These are phyloP conservation scores for Laupala kohalensis DNA, from an alignment of 1,140 invertebrate species.

Conservation along the genomic window DNA sequence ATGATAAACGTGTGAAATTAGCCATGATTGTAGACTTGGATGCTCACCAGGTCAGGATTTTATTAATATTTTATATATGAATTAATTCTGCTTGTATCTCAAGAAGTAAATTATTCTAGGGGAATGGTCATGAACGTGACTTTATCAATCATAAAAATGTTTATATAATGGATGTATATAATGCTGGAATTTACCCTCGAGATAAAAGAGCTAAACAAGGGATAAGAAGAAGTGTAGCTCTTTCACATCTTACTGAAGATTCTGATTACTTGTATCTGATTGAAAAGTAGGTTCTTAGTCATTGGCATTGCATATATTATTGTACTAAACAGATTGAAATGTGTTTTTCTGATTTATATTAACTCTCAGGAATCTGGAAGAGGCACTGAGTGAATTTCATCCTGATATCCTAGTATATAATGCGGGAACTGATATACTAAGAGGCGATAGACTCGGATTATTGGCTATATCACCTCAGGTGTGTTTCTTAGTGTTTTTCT, in stretches of 20 bases:
- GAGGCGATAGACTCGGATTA: conserved; percentile 60
- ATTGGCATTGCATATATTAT: not conserved
- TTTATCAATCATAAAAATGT: conserved; percentile 57
- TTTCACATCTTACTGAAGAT: conserved; percentile 51
- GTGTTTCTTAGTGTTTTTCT: conserved; percentile 22
- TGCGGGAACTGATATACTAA: conserved; percentile 73
- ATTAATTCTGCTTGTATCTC: not conserved
- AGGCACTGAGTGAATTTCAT: conserved; percentile 54
- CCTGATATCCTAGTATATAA: conserved; percentile 76
- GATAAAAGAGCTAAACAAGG: conserved; percentile 59
- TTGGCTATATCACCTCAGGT: conserved; percentile 49
- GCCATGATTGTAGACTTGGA: conserved; percentile 82
- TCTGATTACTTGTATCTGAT: conserved; percentile 55
- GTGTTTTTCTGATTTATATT: conserved; percentile 1
- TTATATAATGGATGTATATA: conserved; percentile 81
- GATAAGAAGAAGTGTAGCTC: conserved; percentile 58
- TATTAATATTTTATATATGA: not conserved
- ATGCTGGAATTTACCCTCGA: conserved; percentile 64
- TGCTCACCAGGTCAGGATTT: conserved; percentile 54
- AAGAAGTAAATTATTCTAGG: conserved; percentile 33
- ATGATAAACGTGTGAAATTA: conserved; percentile 40
- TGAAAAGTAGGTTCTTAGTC: conserved; percentile 38
- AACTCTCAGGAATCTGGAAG: conserved; percentile 40
- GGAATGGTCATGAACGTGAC: conserved; percentile 75
- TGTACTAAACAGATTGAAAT: not conserved